Base-by-base conservation (phyloP, 1,140 invertebrate species). In the Drosophila nigromelanica region DNA sequence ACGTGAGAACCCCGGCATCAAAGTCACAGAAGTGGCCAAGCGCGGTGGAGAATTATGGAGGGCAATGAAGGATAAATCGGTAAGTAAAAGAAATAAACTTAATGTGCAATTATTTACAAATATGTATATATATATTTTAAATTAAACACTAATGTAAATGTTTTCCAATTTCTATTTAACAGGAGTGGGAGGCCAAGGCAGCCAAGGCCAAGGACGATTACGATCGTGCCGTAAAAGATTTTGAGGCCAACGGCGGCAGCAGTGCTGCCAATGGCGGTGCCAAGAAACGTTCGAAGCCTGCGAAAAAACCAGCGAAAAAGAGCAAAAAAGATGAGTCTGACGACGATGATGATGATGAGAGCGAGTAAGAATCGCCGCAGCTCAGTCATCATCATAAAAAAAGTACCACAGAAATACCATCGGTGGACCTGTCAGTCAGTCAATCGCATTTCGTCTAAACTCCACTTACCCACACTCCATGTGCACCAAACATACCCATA, bases 171-270 rank as follows among this genome's bases (percentile, higher is more conserved):
- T 37, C 48, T 50, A 59, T 61, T 56, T 14, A 42, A 35, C 78
- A 97, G 95, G 96, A 98, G 94, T 99, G 97, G 96, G 98, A 99
- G 90, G 94, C 95, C 43, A 97, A 97, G 91, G 96, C 96, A 1
- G 93, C 92, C 18, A 96, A 97, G 90, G 94, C 95, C 0, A 98
- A 98, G 93, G 95, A 97, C 89, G 95, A 96, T 62, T 99, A 99
- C 91, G 93, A 95, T 50, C 93, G 94, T 78, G 96, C 95, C 0
- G 98, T 99, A 95, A 95, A 96, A 82, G 97, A 97, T 85, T 99
- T 98, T 91, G 95, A 96, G 90, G 95, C 95, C 10, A 95, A 93
- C 62, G 96, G 95, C 40, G 94, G 94, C 42, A 93, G 93, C 69
- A 67, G 61, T 69, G 72, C 78, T 56, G 60, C 92, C 91, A 86